phyloP scores from a whole-genome alignment of 2,797 vertebrate genomes.

The Cryptoprocta ferox region DNA sequence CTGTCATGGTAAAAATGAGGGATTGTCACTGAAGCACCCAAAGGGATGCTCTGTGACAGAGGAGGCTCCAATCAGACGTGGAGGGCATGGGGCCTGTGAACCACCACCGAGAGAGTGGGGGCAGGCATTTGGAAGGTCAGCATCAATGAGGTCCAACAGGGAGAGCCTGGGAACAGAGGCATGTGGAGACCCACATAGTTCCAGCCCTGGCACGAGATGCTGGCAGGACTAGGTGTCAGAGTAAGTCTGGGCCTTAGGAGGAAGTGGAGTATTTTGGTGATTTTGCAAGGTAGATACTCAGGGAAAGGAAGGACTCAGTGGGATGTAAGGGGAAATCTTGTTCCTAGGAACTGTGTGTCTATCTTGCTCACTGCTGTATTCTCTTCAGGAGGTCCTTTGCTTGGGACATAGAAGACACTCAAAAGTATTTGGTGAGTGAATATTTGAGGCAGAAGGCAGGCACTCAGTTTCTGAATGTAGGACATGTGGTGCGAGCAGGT shows the following conservation, averaged over 20 bases:
- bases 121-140: not conserved
- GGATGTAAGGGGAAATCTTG: not conserved
- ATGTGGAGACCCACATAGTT: not conserved
- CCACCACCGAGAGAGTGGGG: not conserved
- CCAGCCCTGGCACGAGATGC: not conserved
- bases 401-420: not conserved
- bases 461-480: not conserved
- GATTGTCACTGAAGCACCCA: not conserved
- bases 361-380: not conserved
- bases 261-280: not conserved
- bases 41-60: not conserved
- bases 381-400: not conserved
- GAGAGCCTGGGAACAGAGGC: not conserved
- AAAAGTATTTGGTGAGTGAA: conserved; percentile 22
- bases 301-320: not conserved
- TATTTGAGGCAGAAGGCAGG: not conserved
- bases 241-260: not conserved
- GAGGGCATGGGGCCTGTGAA: not conserved
- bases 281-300: not conserved
- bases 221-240: not conserved
- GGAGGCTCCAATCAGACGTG: not conserved
- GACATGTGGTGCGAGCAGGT: not conserved
- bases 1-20: not conserved
- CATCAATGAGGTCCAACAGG: not conserved
- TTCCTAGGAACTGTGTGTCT: not conserved